Evolutionary conservation across 2,797 vertebrate genomes (phyloP), one percentile per base, ranked within the genome.

Genomic region (Hybognathus amarus): DNA sequence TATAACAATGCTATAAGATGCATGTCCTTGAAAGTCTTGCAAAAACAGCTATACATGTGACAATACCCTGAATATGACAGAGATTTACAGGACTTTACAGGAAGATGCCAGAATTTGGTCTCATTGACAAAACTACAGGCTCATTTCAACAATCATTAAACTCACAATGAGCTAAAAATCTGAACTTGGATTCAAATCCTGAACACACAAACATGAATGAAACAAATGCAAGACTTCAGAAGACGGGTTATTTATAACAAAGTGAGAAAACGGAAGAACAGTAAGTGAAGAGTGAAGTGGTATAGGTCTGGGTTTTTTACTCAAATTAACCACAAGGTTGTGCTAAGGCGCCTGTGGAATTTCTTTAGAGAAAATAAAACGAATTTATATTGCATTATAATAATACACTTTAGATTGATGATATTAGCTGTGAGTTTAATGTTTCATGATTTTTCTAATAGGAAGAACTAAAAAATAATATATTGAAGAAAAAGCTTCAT

Each of bases 71-170:
- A 38, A 24, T 67, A 3, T 36, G 24, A n/a, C 2, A 75, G 8
- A 36, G 1, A 78, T 27, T 33, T 67, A 33, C 64, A 67, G 4
- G 20, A 56, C 2, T 74, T 78, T 38, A 24, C 90, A 94, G 94
- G 82, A 74, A 93, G 94, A 78, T 89, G 92, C 90, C 90, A 92
- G 87, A 78, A 84, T 83, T 73, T 13, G 27, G 20, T 33, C 30
- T 52, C 11, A 47, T 63, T 70, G 68, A 45, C 8, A 40, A 75
- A 59, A 22, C 64, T 20, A 20, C 24, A 22, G 22, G 20, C 38
- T 59, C 2, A 38, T 75, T 75, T 12, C 18, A 38, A 56, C 33
- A n/a, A 24, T 38, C 6, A 30, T 63, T 22, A 63, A 30, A 63
- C 56, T 36, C 61, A 56, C 15, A 40, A 5, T 11, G 33, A 76